Conservation (phyloP, 2,797 vertebrate species). For the Scarus forsteni region DNA sequence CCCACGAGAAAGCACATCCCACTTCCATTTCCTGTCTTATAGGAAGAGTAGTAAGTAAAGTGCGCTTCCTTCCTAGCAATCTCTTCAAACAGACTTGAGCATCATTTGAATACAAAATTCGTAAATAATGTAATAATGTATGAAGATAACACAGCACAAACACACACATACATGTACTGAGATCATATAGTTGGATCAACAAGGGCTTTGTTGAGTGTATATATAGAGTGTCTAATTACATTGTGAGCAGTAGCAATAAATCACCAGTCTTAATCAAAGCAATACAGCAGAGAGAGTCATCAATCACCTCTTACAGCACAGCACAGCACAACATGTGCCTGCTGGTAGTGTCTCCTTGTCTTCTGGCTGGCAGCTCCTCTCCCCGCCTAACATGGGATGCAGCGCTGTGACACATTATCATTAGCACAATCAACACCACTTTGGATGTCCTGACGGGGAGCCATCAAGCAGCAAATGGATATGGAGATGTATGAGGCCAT, state of each 20-base stretch:
- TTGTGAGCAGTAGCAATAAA: conserved; percentile 82
- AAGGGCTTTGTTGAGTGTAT: conserved; percentile 71
- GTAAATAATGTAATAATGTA: conserved; percentile 52
- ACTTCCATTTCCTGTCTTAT: conserved; percentile 54
- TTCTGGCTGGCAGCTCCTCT: conserved; percentile 51
- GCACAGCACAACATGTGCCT: conserved; percentile 67
- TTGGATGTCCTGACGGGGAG: conserved; percentile 65
- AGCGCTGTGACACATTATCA: conserved; percentile 73
- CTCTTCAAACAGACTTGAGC: conserved; percentile 48
- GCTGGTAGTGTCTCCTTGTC: conserved; percentile 59
- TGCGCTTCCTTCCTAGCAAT: conserved; percentile 19
- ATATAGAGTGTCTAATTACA: conserved; percentile 80
- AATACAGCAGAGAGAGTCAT: conserved; percentile 80
- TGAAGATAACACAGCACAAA: conserved; percentile 39
- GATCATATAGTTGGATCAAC: conserved; percentile 55
- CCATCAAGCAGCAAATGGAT: conserved; percentile 59
- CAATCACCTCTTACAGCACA: conserved; percentile 78
- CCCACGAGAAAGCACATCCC: conserved; percentile 39
- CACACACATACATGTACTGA: conserved; percentile 26
- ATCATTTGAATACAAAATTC: conserved; percentile 48
- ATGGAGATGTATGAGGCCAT: conserved; percentile 50
- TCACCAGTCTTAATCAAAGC: conserved; percentile 85
- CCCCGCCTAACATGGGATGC: conserved; percentile 50
- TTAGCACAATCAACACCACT: conserved; percentile 75
- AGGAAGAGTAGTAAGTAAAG: conserved; percentile 12